Conservation (phyloP, 2,113 vertebrate species). For the Chamaea fasciata region DNA sequence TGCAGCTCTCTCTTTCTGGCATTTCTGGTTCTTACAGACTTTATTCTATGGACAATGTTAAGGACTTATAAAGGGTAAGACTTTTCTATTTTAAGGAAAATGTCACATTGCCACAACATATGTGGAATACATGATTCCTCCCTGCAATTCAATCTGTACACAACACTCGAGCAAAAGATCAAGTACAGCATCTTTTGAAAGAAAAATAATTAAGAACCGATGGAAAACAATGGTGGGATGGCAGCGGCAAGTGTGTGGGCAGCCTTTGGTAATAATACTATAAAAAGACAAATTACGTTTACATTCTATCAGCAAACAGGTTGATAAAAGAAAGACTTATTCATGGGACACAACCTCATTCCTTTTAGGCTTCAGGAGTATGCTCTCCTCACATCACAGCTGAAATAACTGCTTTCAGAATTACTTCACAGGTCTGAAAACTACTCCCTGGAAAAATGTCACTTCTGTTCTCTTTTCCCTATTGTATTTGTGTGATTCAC, state of each 20-base stretch:
- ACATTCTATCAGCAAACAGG: neutral
- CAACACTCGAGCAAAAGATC: neutral
- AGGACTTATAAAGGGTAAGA: neutral
- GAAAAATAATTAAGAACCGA: neutral
- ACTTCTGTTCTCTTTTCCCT: neutral
- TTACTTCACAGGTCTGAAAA: neutral
- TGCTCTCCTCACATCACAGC: neutral
- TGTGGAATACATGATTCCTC: neutral
- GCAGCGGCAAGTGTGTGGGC: neutral
- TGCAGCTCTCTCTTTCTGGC: neutral
- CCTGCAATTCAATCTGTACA: neutral
- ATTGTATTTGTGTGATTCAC: neutral
- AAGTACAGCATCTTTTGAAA: neutral
- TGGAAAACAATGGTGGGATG: neutral
- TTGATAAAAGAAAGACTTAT: neutral
- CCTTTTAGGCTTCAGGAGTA: neutral
- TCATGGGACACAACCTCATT: neutral
- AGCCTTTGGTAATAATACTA: neutral
- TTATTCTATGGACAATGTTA: neutral
- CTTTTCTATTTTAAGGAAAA: neutral
- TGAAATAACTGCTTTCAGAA: neutral
- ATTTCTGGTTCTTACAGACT: neutral
- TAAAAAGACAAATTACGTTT: neutral
- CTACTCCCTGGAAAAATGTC: neutral
- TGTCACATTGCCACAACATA: neutral